These are phyloP conservation scores for Eupithecia dodoneata DNA, from an alignment of 2,888 invertebrate genomes.

Conservation along the genomic window DNA sequence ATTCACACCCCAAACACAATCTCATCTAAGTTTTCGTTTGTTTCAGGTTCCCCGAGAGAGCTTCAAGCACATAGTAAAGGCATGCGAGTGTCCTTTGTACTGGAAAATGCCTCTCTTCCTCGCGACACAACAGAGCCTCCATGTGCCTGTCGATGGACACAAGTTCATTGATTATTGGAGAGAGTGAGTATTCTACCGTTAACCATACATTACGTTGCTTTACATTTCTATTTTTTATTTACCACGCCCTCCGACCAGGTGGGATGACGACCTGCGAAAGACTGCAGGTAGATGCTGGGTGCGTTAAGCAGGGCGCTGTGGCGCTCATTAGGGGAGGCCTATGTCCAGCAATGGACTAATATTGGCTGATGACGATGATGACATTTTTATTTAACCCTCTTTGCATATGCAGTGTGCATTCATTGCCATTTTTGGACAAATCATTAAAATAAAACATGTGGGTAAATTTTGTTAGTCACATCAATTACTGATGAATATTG, in stretches of 20 bases:
- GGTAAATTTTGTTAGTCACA: too few species aligned
- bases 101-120: constrained; percentile 99
- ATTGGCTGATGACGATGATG: too few species aligned
- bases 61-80: constrained; percentile 89
- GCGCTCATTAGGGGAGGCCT: too few species aligned
- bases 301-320: too few species aligned
- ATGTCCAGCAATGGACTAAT: too few species aligned
- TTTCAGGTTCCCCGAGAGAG: constrained; percentile 84
- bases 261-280: too few species aligned
- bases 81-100: constrained; percentile 96
- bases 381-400: not conserved
- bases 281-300: too few species aligned
- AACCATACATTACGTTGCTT: not conserved
- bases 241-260: too few species aligned
- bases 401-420: not conserved
- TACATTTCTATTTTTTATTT: not conserved
- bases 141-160: constrained; percentile 89
- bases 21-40: constrained; percentile 31
- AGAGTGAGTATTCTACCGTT: constrained; percentile 86
- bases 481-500: not conserved
- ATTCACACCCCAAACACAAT: constrained; percentile 3
- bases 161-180: constrained; percentile 96
- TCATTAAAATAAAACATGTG: not conserved
- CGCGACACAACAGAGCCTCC: constrained; percentile 90
- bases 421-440: not conserved